Evolutionary conservation across 2,113 vertebrate genomes (phyloP), one percentile per base, ranked within the genome.

Genomic region (Neotoma lepida): DNA sequence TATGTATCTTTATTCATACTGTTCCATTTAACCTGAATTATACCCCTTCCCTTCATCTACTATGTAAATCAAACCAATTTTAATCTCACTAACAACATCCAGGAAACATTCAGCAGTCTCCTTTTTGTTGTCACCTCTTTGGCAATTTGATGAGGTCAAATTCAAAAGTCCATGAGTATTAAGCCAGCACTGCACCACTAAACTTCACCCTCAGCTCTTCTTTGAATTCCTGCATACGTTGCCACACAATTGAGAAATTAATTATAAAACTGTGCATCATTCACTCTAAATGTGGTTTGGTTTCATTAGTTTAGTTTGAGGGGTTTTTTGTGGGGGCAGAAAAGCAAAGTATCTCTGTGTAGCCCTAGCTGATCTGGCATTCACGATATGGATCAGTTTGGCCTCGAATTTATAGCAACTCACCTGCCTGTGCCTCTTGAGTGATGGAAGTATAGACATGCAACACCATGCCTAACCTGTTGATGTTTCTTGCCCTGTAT

Each of bases 211-310:
- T 71, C 18, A 51, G 10, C 15, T 88, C 33, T 93, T 95, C 58
- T 88, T 80, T 86, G 68, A 93, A 93, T 84, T 93, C n/a, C 18
- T 86, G 56, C 71, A 93, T 68, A 90, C 24, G 81, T 56, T 85
- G 64, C 78, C 74, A 97, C 44, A 70, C 84, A 86, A 94, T 2
- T 94, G 39, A 91, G 28, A 51, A 92, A 82, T 89, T 82, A 94
- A 73, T 90, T 76, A 94, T 91, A 74, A 33, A 73, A 41, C 56
- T 78, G n/a, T 78, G n/a, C 61, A 89, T 68, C n/a, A 91, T 73
- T 63, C 71, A 84, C 28, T 61, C 39, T 30, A 76, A 51, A 86
- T 88, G 46, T 86, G 64, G n/a, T 76, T 64, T 76, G 10, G 8
- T 92, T 92, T 76, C 35, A 17, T 15, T 64, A 20, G 63, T 22